phyloP scores from a whole-genome alignment of 2,113 vertebrate species.

The Callorhinus ursinus region DNA sequence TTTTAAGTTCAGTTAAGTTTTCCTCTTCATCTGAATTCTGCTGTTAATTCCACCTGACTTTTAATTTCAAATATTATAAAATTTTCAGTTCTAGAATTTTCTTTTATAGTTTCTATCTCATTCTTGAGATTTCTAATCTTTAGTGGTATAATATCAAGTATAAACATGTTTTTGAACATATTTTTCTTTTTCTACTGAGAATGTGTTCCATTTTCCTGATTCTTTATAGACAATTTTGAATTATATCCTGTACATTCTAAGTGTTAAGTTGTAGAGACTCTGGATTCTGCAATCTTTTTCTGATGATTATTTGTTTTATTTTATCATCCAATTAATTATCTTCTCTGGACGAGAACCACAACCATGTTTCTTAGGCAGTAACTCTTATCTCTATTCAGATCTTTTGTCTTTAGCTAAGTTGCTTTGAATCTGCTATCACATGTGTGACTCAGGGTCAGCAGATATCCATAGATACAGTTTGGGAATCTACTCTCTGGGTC shows the following conservation, averaged over 20 bases:
- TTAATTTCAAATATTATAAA: constrained; percentile 16
- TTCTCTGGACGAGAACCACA: not conserved
- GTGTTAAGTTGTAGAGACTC: not conserved
- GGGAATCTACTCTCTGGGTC: not conserved
- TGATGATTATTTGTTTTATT: not conserved
- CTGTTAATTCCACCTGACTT: not conserved
- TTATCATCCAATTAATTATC: not conserved
- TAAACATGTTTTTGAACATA: not conserved
- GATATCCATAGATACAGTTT: not conserved
- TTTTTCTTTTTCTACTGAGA: not conserved
- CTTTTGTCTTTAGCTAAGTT: not conserved
- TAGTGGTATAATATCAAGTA: not conserved
- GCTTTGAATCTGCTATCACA: not conserved
- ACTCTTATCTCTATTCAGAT: not conserved
- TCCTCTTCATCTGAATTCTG: not conserved
- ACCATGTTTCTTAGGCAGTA: not conserved
- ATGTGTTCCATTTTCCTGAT: not conserved
- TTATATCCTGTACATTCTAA: constrained; percentile 3
- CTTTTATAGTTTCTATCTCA: constrained; percentile 44
- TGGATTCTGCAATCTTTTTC: not conserved
- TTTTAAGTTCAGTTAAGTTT: not conserved
- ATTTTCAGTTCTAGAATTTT: constrained; percentile 14
- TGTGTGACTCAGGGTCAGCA: not conserved
- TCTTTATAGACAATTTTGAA: not conserved
- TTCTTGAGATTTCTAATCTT: not conserved